A percentile compares a stretch with the other conserved stretches of the same genome.
Evolutionary conservation across 2,797 vertebrate species (phyloP).

Genomic region (Pangasius sanitwongsei): DNA sequence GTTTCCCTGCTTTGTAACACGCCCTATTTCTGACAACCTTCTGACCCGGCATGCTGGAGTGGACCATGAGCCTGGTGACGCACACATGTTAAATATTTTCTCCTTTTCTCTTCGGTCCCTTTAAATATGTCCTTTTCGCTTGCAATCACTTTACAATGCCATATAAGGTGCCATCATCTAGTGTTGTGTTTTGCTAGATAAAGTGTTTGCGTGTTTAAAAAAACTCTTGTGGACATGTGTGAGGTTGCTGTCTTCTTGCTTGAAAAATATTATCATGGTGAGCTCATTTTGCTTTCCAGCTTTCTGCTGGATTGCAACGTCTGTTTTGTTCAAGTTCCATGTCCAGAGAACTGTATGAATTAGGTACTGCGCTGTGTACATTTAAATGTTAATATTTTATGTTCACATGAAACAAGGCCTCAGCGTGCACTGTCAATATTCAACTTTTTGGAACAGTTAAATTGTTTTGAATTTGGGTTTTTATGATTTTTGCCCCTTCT

Average conservation of each 20-base stretch:
- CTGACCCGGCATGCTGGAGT: slow-evolving; percentile 33
- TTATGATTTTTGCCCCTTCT: slow-evolving; percentile 36
- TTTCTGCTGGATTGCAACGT: neutral
- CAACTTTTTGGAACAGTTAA: neutral
- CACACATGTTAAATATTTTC: slow-evolving; percentile 48
- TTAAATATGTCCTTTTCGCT: slow-evolving; percentile 15
- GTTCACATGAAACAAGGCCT: neutral
- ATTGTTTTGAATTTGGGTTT: slow-evolving; percentile 22
- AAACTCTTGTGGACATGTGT: neutral
- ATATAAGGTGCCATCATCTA: slow-evolving; percentile 39
- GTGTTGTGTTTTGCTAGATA: slow-evolving; percentile 47
- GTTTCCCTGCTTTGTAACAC: slow-evolving; percentile 51
- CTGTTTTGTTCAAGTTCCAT: neutral
- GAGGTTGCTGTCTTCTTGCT: neutral
- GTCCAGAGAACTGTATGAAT: neutral
- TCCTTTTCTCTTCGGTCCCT: slow-evolving; percentile 4
- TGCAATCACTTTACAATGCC: slow-evolving; percentile 34
- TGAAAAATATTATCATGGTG: neutral
- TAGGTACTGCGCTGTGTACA: neutral
- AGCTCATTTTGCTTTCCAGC: slow-evolving; percentile 2
- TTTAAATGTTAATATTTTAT: neutral
- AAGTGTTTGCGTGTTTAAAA: slow-evolving; percentile 31
- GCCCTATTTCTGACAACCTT: slow-evolving; percentile 41
- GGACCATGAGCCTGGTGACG: slow-evolving; percentile 12
- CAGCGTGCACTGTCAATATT: neutral